These are phyloP conservation scores for Protonemura montana DNA, from an alignment of 2,888 invertebrate genomes.

Conservation along the genomic window DNA sequence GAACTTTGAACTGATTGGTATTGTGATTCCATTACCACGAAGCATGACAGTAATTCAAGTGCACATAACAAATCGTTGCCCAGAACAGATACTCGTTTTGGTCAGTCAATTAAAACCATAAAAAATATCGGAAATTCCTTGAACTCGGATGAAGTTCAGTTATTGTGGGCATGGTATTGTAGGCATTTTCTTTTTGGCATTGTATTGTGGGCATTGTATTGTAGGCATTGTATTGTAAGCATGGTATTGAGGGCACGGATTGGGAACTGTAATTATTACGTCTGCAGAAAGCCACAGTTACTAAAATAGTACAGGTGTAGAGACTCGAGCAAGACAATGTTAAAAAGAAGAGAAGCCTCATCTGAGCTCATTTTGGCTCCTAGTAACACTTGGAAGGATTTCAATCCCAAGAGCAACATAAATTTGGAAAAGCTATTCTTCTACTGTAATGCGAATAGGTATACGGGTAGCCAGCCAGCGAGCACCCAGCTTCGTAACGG, in stretches of 20 bases:
- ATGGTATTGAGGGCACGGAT: no score
- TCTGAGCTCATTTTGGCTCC: conserved; percentile 15
- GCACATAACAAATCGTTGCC: conserved; percentile 29
- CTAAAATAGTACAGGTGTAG: background rate
- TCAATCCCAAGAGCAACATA: conserved; percentile 36
- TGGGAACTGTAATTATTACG: no score
- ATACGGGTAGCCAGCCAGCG: background rate
- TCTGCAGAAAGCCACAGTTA: background rate
- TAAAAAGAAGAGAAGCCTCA: background rate
- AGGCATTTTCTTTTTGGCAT: no score
- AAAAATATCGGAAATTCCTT: background rate
- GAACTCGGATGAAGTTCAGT: background rate
- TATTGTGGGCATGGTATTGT: background rate
- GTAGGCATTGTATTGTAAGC: background rate
- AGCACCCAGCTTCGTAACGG: background rate
- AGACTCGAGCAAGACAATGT: background rate
- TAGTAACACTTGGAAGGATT: conserved; percentile 25
- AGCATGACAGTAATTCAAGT: conserved; percentile 8
- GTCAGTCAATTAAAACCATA: conserved; percentile 23
- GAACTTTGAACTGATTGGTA: background rate
- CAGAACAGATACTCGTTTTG: background rate
- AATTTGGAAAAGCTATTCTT: conserved; percentile 29
- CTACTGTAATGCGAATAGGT: conserved; percentile 36
- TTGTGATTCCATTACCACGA: background rate
- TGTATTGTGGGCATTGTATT: background rate